Evolutionary conservation across 1,140 invertebrate species (phyloP).

Genomic region (Leptinotarsa texana): DNA sequence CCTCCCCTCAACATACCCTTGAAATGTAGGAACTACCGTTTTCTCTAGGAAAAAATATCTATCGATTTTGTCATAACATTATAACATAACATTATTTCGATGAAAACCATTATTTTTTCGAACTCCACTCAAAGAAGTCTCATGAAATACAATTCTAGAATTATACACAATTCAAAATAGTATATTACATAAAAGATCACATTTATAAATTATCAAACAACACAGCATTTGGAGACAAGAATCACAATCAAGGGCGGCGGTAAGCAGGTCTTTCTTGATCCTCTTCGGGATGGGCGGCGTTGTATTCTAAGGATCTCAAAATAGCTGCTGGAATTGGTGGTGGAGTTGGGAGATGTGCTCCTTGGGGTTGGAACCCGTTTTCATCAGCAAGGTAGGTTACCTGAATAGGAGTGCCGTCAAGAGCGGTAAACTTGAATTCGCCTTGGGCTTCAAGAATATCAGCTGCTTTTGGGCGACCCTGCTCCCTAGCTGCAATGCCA

Average conservation of each 20-base stretch:
- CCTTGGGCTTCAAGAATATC: slow-evolving; percentile 37
- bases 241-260: slow-evolving; percentile 10
- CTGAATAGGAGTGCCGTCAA: slow-evolving; percentile 29
- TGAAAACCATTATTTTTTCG: no score
- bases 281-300: slow-evolving; percentile 36
- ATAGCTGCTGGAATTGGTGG: slow-evolving; percentile 40
- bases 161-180: slow-evolving; percentile 5
- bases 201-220: slow-evolving; percentile 11
- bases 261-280: slow-evolving; percentile 16
- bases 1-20: no score
- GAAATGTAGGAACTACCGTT: no score
- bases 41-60: no score
- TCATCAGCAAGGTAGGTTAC: slow-evolving; percentile 34
- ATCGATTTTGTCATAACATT: no score
- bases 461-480: slow-evolving; percentile 51
- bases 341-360: slow-evolving; percentile 33
- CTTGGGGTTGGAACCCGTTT: slow-evolving; percentile 36
- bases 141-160: background rate
- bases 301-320: slow-evolving; percentile 35
- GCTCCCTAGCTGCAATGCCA: slow-evolving; percentile 41
- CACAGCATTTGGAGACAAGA: background rate
- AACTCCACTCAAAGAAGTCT: no score
- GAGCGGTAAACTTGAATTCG: slow-evolving; percentile 28
- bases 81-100: no score
- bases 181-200: slow-evolving; percentile 18